Percentiles rank a stretch among this genome's conserved stretches.
Evolutionary conservation across 2,888 invertebrate genomes (phyloP).

Genomic region (Bedellia somnulentella): DNA sequence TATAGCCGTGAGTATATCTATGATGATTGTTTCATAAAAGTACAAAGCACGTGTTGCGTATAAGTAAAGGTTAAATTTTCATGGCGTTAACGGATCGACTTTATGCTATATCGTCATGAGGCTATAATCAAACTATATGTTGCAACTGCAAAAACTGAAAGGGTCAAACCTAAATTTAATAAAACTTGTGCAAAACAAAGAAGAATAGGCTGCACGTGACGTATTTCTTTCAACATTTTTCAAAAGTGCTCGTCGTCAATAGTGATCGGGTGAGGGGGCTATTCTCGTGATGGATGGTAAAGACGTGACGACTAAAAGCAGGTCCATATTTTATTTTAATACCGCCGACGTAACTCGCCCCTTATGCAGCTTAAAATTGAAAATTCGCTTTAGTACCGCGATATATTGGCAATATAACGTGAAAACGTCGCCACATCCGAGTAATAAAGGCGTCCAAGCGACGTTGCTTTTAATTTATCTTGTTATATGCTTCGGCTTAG

Average conservation of each 20-base stretch:
- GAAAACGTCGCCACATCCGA: not conserved
- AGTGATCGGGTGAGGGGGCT: constrained; percentile 15
- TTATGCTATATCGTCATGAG: too few species aligned
- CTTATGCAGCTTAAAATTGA: constrained; percentile 51
- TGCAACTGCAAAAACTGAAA: too few species aligned
- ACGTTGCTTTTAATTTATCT: not conserved
- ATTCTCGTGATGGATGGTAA: constrained; percentile 45
- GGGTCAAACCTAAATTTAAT: too few species aligned
- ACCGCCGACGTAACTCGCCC: constrained; percentile 26
- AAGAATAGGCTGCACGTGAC: constrained; percentile 51
- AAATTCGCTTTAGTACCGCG: constrained; percentile 30
- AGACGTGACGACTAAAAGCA: constrained; percentile 52
- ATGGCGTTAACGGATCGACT: too few species aligned
- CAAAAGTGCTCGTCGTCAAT: constrained; percentile 52
- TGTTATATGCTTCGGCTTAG: too few species aligned
- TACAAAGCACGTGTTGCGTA: too few species aligned
- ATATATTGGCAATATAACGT: constrained; percentile 16
- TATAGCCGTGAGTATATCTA: too few species aligned
- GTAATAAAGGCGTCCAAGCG: not conserved
- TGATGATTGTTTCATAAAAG: too few species aligned
- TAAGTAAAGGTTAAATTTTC: too few species aligned
- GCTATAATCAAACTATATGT: too few species aligned
- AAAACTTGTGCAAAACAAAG: constrained; percentile 5
- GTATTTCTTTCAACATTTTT: constrained; percentile 55
- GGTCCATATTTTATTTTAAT: constrained; percentile 49